Base-by-base conservation (phyloP, 2,113 vertebrate species). In the Archocentrus centrarchus region DNA sequence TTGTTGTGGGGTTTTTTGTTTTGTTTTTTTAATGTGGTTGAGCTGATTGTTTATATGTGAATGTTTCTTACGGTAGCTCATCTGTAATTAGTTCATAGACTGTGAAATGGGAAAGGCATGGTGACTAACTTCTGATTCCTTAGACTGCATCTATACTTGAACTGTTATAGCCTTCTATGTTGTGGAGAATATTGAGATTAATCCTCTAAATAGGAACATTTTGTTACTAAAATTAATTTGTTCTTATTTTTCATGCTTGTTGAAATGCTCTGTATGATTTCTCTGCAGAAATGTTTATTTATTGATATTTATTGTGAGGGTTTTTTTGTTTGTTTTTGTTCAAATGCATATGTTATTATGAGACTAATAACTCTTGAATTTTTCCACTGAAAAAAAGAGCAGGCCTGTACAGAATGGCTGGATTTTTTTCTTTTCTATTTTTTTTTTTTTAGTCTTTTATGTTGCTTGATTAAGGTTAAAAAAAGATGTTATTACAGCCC, bases 141-240 rank as follows among this genome's bases (percentile, higher is more conserved):
- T 92, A 84, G 90, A 93, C 84, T 79, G 27, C 83, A 88, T 92
- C 85, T 89, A 92, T 94, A 94, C 95, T 95, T 94, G 92, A 95
- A 95, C 90, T 92, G 87, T 91, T 92, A 80, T 89, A 85, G 86
- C 87, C 92, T 94, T 85, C 88, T 88, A 73, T 85, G 75, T 92
- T 39, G 82, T 93, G 86, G 81, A 91, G 83, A 90, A 81, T 85
- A 83, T 88, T 88, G 86, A 95, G 93, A 94, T 94, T 93, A 95
- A 94, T 90, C 91, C 91, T 89, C 89, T 84, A 44, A 91, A 86
- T 88, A 88, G 87, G 82, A 93, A 87, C 18, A 15, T 75, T 79
- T 91, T 91, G 86, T 88, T 75, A 92, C 87, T 86, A 85, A 91
- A 91, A 80, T 66, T 0, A 14, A 39, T 84, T 77, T 47, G 57